A percentile compares a stretch with the other conserved stretches of the same genome.
These are phyloP conservation scores for Lithophane ornitopus DNA, from an alignment of 2,888 invertebrate species.

Conservation along the genomic window DNA sequence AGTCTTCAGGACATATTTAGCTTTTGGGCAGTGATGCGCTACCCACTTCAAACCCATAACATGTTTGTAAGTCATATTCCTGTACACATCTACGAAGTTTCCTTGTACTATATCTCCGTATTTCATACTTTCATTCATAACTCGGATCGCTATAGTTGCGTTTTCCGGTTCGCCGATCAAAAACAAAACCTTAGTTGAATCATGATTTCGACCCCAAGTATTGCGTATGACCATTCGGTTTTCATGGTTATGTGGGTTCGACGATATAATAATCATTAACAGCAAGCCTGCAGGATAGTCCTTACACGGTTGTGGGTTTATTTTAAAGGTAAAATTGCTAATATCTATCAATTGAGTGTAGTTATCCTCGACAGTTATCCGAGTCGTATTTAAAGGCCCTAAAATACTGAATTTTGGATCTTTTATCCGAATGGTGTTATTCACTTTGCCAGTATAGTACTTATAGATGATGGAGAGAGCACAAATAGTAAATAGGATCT, in stretches of 20 bases:
- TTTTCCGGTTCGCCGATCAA: conserved; percentile 90
- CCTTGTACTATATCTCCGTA: conserved; percentile 94
- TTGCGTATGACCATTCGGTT: conserved; percentile 93
- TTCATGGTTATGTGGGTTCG: conserved; percentile 92
- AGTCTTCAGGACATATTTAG: conserved; percentile 92
- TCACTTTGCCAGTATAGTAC: conserved; percentile 64
- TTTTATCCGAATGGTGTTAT: conserved; percentile 63
- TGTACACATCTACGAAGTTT: conserved; percentile 94
- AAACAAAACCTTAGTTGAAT: conserved; percentile 91
- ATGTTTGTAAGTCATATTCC: conserved; percentile 96
- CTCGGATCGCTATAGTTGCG: conserved; percentile 74
- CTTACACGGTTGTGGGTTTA: conserved; percentile 90
- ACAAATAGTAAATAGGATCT: conserved; percentile 68
- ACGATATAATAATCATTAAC: conserved; percentile 92
- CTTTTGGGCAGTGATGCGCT: conserved; percentile 92
- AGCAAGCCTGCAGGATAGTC: conserved; percentile 84
- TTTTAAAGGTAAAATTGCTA: conserved; percentile 91
- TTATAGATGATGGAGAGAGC: conserved; percentile 71
- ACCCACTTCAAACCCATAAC: conserved; percentile 96
- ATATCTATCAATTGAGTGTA: conserved; percentile 89
- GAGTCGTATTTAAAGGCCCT: conserved; percentile 73
- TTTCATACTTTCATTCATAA: conserved; percentile 89
- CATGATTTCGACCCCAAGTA: conserved; percentile 93
- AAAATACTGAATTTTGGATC: conserved; percentile 76
- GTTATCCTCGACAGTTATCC: conserved; percentile 69